Conservation (phyloP, 2,888 invertebrate species). For the Synanthedon myopaeformis region DNA sequence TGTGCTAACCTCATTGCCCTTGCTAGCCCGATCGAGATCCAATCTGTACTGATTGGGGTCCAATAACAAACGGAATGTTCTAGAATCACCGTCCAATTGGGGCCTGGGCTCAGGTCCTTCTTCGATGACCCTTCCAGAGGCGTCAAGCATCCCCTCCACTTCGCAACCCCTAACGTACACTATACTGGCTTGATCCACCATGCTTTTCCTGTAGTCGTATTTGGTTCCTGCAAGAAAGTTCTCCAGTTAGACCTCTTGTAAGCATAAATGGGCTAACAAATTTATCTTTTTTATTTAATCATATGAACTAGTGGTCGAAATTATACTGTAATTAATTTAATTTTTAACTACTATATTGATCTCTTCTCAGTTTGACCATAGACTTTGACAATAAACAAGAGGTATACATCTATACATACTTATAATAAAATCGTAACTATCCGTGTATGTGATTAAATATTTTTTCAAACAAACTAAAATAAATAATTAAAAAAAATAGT, state of each 20-base stretch:
- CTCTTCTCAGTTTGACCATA: no score
- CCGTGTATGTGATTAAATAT: no score
- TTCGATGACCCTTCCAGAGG: constrained; percentile 94
- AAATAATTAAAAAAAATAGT: no score
- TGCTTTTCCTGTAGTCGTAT: constrained; percentile 84
- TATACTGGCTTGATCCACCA: constrained; percentile 93
- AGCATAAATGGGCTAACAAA: neutral
- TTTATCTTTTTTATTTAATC: no score
- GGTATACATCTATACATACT: no score
- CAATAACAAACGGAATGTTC: constrained; percentile 93
- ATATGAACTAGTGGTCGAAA: no score
- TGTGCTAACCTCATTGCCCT: constrained; percentile 78
- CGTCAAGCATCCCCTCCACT: constrained; percentile 97
- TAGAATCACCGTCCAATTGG: constrained; percentile 84
- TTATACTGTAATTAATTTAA: no score
- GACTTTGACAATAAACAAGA: no score
- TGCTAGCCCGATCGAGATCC: constrained; percentile 87
- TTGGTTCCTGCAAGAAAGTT: constrained; percentile 70
- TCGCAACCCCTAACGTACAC: constrained; percentile 96
- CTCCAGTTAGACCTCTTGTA: neutral
- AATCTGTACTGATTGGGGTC: constrained; percentile 97
- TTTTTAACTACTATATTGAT: no score
- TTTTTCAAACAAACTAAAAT: no score
- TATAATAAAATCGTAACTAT: no score
- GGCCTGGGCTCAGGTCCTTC: constrained; percentile 94